Evolutionary conservation across 2,113 vertebrate species (phyloP).

Genomic region (Opisthocomus hoazin): DNA sequence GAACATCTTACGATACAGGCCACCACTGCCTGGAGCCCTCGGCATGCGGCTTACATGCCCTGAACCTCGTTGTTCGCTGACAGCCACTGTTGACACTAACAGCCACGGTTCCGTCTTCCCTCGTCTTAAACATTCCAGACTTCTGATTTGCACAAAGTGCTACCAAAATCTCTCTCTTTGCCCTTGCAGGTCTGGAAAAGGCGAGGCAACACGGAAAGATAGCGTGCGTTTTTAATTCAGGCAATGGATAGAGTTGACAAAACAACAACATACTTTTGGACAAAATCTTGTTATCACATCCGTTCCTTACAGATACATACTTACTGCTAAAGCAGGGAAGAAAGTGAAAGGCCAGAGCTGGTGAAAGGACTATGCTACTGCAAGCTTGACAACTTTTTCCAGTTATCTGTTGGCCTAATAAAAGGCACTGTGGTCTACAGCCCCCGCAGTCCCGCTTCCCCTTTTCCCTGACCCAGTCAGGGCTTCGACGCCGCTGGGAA

Average conservation of each 20-base stretch:
- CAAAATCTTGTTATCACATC: not conserved
- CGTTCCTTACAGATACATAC: not conserved
- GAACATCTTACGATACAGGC: rapidly evolving
- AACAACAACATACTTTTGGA: not conserved
- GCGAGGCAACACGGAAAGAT: not conserved
- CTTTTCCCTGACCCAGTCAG: not conserved
- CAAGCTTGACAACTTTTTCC: not conserved
- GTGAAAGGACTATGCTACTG: not conserved
- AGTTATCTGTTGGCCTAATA: not conserved
- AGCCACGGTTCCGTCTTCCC: rapidly evolving
- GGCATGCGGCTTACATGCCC: not conserved
- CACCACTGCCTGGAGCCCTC: not conserved
- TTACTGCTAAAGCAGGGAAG: not conserved
- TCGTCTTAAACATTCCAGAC: not conserved
- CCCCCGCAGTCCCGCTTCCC: not conserved
- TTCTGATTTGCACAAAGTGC: not conserved
- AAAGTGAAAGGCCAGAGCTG: not conserved
- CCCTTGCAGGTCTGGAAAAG: not conserved
- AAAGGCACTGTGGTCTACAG: not conserved
- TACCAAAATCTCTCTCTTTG: not conserved
- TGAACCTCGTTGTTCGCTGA: not conserved
- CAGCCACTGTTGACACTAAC: not conserved
- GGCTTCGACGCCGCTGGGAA: not conserved
- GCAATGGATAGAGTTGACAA: not conserved
- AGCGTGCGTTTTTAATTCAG: not conserved